phyloP scores from a whole-genome alignment of 2,797 vertebrate genomes.

The Columba guinea region DNA sequence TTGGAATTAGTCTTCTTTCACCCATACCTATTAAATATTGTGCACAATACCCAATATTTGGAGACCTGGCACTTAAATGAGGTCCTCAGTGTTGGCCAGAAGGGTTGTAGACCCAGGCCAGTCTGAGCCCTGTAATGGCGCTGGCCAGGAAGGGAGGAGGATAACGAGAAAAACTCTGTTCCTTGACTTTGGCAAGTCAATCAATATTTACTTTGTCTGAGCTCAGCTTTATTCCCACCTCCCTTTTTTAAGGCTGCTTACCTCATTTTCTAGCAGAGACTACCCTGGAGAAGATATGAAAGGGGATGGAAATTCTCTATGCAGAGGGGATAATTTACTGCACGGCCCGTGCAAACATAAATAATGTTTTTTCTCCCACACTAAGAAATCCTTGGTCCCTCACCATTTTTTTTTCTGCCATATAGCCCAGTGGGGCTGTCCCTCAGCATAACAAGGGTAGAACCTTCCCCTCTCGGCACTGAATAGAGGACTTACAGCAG shows the following conservation, averaged over 20 bases:
- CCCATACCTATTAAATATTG: neutral
- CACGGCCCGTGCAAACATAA: neutral
- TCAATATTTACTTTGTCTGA: conserved; percentile 38
- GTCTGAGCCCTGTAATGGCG: neutral
- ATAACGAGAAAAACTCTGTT: conserved; percentile 13
- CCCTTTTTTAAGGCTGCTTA: neutral
- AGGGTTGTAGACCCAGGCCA: neutral
- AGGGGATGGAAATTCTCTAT: neutral
- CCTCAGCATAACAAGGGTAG: neutral
- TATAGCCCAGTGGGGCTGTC: neutral
- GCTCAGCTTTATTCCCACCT: neutral
- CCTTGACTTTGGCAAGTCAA: conserved; percentile 37
- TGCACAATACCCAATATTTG: neutral
- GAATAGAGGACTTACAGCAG: neutral
- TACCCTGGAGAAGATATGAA: neutral
- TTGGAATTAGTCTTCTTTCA: neutral
- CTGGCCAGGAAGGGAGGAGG: neutral
- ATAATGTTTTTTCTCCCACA: neutral
- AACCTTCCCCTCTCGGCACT: neutral
- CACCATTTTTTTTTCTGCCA: neutral
- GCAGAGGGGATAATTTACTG: neutral
- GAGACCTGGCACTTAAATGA: neutral
- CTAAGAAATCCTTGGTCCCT: neutral
- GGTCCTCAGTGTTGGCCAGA: neutral
- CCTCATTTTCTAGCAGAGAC: neutral